Base-by-base conservation (phyloP, 2,888 invertebrate species). In the Drosophila subquinaria region DNA sequence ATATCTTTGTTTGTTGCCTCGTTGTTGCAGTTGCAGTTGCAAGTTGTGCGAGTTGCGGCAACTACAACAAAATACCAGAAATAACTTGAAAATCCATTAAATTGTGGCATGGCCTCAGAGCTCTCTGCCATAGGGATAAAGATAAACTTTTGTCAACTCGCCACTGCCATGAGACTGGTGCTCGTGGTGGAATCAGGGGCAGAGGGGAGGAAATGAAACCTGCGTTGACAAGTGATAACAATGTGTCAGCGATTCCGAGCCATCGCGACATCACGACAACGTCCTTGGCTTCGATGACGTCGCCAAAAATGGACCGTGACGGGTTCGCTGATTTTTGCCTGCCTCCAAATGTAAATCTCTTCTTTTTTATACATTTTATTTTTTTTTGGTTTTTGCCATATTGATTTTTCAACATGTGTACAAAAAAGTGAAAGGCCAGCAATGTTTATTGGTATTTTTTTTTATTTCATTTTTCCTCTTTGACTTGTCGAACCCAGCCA, bases 51-150 rank as follows among this genome's bases (percentile, higher is more conserved):
- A 47, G 64, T 65, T 48, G 77, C 78, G 85, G 73, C 82, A 74
- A 81, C 80, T 72, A 85, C 88, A 86, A 78, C 88, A 88, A 86
- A 86, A 86, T 86, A 77, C 83, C 85, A 86, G 79, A 86, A 86
- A 86, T 86, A 86, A 86, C 85, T 88, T 83, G 87, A 83, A 86
- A 88, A 88, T 86, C 85, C 88, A 88, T 86, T 86, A 86, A 88
- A 86, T 84, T 73, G 81, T 63, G 60, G 67, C 73, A 70, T 55
- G 66, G 51, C 78, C 61, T 30, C 40, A 40, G 56, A 40, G 56
- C 11, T 48, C 11, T 48, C 48, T 38, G 53, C 36, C 57, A 67
- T 57, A 76, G 82, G 88, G 88, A 84, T 88, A 82, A 69, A 83
- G 86, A 86, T 83, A 81, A 88, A 81, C 73, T 79, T 78, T 78